Evolutionary conservation across 2,113 vertebrate genomes (phyloP).

Genomic region (Todiramphus chloris): DNA sequence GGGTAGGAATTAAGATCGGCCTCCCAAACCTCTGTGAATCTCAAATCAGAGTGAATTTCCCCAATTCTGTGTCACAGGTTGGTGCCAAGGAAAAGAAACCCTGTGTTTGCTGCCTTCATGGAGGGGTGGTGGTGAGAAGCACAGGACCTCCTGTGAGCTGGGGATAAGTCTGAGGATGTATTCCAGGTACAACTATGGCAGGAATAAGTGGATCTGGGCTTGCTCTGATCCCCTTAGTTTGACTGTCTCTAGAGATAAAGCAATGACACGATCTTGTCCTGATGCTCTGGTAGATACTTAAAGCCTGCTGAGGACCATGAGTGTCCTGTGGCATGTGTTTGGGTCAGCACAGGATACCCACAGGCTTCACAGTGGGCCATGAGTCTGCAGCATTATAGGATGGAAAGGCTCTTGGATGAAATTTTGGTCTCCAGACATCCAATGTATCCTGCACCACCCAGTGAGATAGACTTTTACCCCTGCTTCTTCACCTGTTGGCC

Average conservation of each 20-base stretch:
- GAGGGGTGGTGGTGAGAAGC: not conserved
- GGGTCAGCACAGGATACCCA: not conserved
- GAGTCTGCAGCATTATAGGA: not conserved
- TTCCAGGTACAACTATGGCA: not conserved
- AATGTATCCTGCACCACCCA: not conserved
- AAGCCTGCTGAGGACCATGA: not conserved
- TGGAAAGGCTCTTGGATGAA: not conserved
- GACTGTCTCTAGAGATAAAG: not conserved
- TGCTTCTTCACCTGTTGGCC: not conserved
- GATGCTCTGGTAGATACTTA: not conserved
- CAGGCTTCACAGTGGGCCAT: not conserved
- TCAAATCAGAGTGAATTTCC: not conserved
- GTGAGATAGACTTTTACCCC: not conserved
- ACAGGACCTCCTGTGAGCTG: accelerated
- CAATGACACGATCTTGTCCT: accelerated
- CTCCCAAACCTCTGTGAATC: not conserved
- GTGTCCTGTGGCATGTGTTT: not conserved
- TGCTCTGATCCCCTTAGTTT: not conserved
- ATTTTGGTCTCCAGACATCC: not conserved
- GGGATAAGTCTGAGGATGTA: not conserved
- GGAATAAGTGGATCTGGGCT: not conserved
- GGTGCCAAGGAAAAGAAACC: not conserved
- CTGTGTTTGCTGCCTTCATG: not conserved
- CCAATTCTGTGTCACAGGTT: not conserved
- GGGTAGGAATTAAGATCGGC: not conserved